Evolutionary conservation across 2,888 invertebrate genomes (phyloP).

Genomic region (Papilio elwesi): DNA sequence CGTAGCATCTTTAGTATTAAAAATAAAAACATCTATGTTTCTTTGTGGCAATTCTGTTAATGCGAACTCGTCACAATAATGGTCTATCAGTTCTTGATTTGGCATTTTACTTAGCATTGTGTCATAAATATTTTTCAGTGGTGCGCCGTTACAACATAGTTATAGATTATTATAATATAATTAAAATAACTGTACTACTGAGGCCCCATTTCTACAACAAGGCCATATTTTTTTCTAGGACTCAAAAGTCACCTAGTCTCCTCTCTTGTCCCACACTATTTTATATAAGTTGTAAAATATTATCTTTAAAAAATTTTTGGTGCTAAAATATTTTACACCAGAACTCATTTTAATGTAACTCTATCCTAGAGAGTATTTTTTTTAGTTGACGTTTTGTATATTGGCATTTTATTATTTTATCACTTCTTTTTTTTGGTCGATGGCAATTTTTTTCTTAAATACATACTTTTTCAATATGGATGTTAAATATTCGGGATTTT

Average conservation of each 20-base stretch:
- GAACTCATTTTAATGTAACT: conserved; percentile 40
- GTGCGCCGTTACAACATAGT: background rate
- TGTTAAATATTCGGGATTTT: conserved; percentile 13
- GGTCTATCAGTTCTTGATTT: too few species aligned
- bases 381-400: background rate
- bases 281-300: conserved; percentile 45
- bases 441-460: conserved; percentile 5
- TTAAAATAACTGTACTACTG: background rate
- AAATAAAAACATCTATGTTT: too few species aligned
- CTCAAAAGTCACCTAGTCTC: conserved; percentile 71
- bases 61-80: too few species aligned
- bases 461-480: conserved; percentile 1
- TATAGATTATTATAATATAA: background rate
- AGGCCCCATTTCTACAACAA: conserved; percentile 21
- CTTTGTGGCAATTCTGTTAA: too few species aligned
- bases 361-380: background rate
- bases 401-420: conserved; percentile 1
- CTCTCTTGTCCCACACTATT: conserved; percentile 59
- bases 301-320: conserved; percentile 60
- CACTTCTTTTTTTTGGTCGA: background rate
- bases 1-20: too few species aligned
- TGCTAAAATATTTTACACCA: conserved; percentile 62
- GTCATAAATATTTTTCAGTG: too few species aligned
- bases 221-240: conserved; percentile 58
- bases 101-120: too few species aligned